Evolutionary conservation across 2,797 vertebrate species (phyloP).

Genomic region (Lates japonicus): DNA sequence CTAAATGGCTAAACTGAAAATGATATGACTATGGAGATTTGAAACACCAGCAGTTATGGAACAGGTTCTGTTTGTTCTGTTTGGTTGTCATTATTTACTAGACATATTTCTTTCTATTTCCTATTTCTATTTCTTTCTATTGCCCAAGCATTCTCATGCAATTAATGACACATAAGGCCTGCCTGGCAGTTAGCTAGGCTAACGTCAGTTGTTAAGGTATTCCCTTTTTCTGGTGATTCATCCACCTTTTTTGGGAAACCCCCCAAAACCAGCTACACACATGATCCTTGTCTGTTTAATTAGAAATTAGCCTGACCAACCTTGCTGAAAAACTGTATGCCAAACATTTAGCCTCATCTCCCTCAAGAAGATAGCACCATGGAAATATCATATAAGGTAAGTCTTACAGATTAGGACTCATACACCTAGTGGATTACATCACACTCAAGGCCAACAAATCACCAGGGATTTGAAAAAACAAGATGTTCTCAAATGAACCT

Average conservation of each 20-base stretch:
- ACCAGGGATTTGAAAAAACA: slow-evolving; percentile 25
- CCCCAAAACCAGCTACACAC: background rate
- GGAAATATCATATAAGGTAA: background rate
- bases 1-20: background rate
- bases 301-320: background rate
- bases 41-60: background rate
- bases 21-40: background rate
- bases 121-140: background rate
- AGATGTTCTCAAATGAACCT: slow-evolving; percentile 47
- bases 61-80: no score
- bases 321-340: background rate
- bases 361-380: background rate
- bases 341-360: slow-evolving; percentile 6
- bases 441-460: slow-evolving; percentile 29
- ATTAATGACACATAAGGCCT: background rate
- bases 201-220: background rate
- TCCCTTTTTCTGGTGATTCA: background rate
- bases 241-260: background rate
- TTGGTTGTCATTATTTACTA: background rate
- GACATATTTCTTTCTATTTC: background rate
- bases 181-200: background rate
- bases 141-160: background rate
- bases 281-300: slow-evolving; percentile 2
- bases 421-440: slow-evolving; percentile 16
- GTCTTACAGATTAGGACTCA: background rate